Evolutionary conservation across 1,140 invertebrate genomes (phyloP).

Genomic region (Papilio helenus): DNA sequence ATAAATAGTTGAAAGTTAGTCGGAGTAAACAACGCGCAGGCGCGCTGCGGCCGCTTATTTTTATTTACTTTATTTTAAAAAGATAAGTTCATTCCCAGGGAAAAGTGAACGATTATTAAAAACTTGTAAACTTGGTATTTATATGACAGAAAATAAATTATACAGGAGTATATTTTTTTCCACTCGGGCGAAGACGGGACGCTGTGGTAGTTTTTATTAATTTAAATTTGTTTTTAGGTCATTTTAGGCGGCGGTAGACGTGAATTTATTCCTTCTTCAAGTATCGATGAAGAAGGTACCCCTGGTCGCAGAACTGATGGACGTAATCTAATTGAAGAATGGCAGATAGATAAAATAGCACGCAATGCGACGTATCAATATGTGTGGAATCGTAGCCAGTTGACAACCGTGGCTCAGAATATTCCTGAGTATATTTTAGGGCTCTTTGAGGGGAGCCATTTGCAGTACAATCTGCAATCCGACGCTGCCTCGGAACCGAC

Average conservation of each 20-base stretch:
- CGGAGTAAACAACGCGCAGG: not conserved
- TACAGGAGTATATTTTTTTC: not conserved
- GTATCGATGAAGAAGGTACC: constrained; percentile 86
- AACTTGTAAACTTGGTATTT: not conserved
- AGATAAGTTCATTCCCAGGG: too few species aligned
- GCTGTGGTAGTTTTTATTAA: not conserved
- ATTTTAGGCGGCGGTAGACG: constrained; percentile 89
- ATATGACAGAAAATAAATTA: not conserved
- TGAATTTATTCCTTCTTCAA: constrained; percentile 85
- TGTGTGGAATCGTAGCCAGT: constrained; percentile 85
- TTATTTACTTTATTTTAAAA: too few species aligned
- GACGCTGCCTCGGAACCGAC: constrained; percentile 85
- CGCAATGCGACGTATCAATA: constrained; percentile 87
- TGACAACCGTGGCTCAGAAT: constrained; percentile 84
- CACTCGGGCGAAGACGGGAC: not conserved
- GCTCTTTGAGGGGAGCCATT: constrained; percentile 79
- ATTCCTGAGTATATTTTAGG: constrained; percentile 89
- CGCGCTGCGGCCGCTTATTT: not conserved
- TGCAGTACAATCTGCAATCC: constrained; percentile 74
- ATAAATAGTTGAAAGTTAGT: too few species aligned
- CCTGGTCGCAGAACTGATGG: constrained; percentile 85
- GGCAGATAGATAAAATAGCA: constrained; percentile 59
- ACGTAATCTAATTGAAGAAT: constrained; percentile 78
- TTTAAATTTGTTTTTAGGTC: constrained; percentile 72
- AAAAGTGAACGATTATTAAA: not conserved